A percentile compares a stretch with the other conserved stretches of the same genome.
Evolutionary conservation across 2,888 invertebrate species (phyloP).

Genomic region (Perdita meconis): DNA sequence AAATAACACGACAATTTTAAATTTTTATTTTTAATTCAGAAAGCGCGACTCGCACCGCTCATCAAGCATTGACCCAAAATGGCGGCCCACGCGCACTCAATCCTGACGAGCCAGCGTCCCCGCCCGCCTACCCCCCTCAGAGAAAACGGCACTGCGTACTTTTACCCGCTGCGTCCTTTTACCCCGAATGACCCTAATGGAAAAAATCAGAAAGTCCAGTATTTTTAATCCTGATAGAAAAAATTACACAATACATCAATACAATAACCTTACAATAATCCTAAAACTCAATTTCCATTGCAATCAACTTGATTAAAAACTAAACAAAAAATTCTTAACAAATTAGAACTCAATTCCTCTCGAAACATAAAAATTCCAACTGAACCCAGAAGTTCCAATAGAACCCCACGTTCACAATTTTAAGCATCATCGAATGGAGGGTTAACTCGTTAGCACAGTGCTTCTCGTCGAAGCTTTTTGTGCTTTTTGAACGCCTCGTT

Average conservation of each 20-base stretch:
- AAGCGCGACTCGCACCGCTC: too few species aligned
- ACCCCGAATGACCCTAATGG: too few species aligned
- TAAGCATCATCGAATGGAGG: slow-evolving; percentile 19
- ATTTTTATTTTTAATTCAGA: too few species aligned
- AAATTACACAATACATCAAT: not conserved
- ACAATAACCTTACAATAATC: not conserved
- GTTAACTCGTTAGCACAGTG: slow-evolving; percentile 15
- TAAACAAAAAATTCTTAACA: not conserved
- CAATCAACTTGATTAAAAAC: not conserved
- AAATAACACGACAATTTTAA: too few species aligned
- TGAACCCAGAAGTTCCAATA: slow-evolving; percentile 17
- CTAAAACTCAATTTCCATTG: not conserved
- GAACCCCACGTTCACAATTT: slow-evolving; percentile 10
- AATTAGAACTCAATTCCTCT: not conserved
- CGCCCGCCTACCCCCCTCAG: too few species aligned
- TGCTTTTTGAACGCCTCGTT: slow-evolving; percentile 17
- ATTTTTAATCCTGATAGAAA: too few species aligned
- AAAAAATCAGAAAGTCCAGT: too few species aligned
- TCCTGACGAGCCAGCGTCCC: too few species aligned
- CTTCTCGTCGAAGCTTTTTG: slow-evolving; percentile 27
- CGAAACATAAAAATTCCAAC: not conserved
- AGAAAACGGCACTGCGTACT: too few species aligned
- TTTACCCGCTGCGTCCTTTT: too few species aligned
- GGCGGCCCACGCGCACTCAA: too few species aligned
- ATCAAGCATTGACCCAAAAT: too few species aligned